phyloP scores from a whole-genome alignment of 1,140 invertebrate genomes.

The Epicauta chinensis region DNA sequence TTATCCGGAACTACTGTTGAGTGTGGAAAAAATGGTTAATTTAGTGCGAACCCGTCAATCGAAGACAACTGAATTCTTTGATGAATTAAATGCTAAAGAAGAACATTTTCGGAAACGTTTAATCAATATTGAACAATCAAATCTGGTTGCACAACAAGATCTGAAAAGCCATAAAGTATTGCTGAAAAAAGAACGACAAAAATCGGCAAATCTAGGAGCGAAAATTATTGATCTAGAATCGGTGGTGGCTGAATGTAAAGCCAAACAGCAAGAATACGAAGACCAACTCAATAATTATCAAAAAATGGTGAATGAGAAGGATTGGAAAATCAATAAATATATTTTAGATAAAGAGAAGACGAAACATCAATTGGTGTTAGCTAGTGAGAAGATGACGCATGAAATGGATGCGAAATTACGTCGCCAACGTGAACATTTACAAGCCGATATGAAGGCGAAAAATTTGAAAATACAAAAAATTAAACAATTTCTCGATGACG shows the following conservation, averaged over 20 bases:
- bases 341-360: slow-evolving; percentile 68
- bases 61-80: slow-evolving; percentile 8
- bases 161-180: no score
- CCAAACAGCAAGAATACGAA: slow-evolving; percentile 39
- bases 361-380: slow-evolving; percentile 63
- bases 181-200: slow-evolving; percentile 47
- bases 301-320: slow-evolving; percentile 56
- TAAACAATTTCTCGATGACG: slow-evolving; percentile 46
- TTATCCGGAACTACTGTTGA: neutral
- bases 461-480: slow-evolving; percentile 48
- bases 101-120: slow-evolving; percentile 29
- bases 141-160: slow-evolving; percentile 10
- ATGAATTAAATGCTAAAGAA: no score
- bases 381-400: slow-evolving; percentile 62
- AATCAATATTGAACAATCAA: slow-evolving; percentile 29
- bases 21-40: neutral
- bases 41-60: neutral
- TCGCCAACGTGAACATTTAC: slow-evolving; percentile 58
- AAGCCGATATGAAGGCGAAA: slow-evolving; percentile 47
- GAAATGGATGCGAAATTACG: slow-evolving; percentile 60
- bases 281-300: slow-evolving; percentile 36
- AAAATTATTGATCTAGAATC: slow-evolving; percentile 52
- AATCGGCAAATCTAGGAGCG: slow-evolving; percentile 52
- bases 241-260: slow-evolving; percentile 47
- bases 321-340: slow-evolving; percentile 61